Evolutionary conservation across 2,797 vertebrate species (phyloP).

Genomic region (Phoebastria nigripes): DNA sequence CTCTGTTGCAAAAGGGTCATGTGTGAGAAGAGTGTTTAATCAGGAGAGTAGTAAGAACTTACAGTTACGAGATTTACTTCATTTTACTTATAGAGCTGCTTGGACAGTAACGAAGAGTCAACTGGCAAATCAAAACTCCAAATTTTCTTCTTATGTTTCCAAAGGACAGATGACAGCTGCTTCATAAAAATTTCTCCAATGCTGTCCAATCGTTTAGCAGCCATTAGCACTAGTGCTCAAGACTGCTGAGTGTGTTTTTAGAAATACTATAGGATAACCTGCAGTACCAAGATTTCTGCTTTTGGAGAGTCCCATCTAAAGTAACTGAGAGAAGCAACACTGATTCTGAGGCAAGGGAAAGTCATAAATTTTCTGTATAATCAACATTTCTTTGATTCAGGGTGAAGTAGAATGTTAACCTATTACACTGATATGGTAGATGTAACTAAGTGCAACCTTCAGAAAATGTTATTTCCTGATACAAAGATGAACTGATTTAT

Average conservation of each 20-base stretch:
- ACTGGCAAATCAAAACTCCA: neutral
- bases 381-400: neutral
- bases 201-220: neutral
- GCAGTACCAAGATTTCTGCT: too few relatives aligned
- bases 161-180: neutral
- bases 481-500: neutral
- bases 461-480: neutral
- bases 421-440: rapidly evolving
- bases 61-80: neutral
- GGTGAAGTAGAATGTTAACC: neutral
- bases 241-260: too few relatives aligned
- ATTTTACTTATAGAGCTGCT: neutral
- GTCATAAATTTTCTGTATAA: neutral
- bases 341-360: neutral
- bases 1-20: neutral
- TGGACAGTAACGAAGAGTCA: neutral
- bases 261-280: neutral
- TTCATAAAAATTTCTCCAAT: neutral
- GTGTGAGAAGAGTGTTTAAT: rapidly evolving
- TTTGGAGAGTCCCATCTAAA: neutral
- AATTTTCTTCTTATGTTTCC: neutral
- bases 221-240: neutral
- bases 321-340: neutral
- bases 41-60: neutral
- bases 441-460: neutral